These are phyloP conservation scores for Xiphophorus hellerii DNA, from an alignment of 2,113 vertebrate species.

Conservation along the genomic window DNA sequence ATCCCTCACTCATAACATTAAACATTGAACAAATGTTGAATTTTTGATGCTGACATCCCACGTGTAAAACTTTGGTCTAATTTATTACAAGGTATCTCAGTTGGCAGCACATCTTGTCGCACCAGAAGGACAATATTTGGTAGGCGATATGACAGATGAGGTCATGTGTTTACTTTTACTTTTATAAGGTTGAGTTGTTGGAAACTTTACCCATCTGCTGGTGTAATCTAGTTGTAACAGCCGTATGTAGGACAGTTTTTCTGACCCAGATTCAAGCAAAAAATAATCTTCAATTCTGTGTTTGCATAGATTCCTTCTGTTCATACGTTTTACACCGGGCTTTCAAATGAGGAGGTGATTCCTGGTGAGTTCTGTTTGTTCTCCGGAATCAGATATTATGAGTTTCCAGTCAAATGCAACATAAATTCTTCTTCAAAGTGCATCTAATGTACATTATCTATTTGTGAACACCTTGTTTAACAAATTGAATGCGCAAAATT, in stretches of 20 bases:
- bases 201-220: constrained; percentile 21
- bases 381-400: no score
- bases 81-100: constrained; percentile 15
- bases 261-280: constrained; percentile 39
- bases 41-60: constrained; percentile 13
- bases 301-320: constrained; percentile 8
- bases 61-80: constrained; percentile 11
- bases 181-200: constrained; percentile 6
- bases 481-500: neutral
- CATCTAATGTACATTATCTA: neutral
- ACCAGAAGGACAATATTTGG: constrained; percentile 30
- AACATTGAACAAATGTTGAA: constrained; percentile 24
- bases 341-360: neutral
- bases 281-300: constrained; percentile 11
- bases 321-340: neutral
- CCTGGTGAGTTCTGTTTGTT: no score
- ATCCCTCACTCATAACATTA: constrained; percentile 30
- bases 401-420: no score
- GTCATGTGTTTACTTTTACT: constrained; percentile 10
- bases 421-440: no score
- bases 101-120: constrained; percentile 15
- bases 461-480: neutral
- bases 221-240: constrained; percentile 11
- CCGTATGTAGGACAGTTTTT: constrained; percentile 28
- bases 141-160: neutral